Evolutionary conservation across 1,140 invertebrate genomes (phyloP).

Genomic region (Phymorhynchus buccinoides): DNA sequence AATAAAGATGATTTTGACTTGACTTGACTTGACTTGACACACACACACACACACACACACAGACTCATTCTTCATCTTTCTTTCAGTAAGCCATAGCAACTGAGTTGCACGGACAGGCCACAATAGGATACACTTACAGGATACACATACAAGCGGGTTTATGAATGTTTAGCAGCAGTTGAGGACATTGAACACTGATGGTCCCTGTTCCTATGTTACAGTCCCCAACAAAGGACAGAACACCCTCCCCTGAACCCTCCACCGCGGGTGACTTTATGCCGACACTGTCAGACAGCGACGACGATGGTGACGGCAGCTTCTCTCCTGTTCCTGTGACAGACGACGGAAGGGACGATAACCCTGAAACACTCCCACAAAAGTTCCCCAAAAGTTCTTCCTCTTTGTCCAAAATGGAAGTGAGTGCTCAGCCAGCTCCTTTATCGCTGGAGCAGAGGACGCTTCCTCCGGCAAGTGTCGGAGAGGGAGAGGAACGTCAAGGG

Average conservation of each 20-base stretch:
- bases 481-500: neutral
- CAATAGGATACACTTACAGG: no score
- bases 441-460: neutral
- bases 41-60: no score
- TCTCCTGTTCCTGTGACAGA: no score
- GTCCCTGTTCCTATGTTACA: neutral
- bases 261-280: neutral
- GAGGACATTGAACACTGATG: no score
- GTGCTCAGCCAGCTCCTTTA: neutral
- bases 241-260: neutral
- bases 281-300: neutral
- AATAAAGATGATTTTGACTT: no score
- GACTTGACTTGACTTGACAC: no score
- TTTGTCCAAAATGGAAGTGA: neutral
- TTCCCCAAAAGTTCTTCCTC: neutral
- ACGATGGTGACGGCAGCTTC: neutral
- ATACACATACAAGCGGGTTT: no score
- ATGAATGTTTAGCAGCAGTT: no score
- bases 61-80: no score
- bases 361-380: neutral
- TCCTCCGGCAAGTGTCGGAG: neutral
- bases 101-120: no score
- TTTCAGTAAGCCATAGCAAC: no score
- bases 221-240: neutral
- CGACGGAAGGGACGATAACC: neutral